phyloP scores from a whole-genome alignment of 1,140 invertebrate species.

The Diuraphis noxia region DNA sequence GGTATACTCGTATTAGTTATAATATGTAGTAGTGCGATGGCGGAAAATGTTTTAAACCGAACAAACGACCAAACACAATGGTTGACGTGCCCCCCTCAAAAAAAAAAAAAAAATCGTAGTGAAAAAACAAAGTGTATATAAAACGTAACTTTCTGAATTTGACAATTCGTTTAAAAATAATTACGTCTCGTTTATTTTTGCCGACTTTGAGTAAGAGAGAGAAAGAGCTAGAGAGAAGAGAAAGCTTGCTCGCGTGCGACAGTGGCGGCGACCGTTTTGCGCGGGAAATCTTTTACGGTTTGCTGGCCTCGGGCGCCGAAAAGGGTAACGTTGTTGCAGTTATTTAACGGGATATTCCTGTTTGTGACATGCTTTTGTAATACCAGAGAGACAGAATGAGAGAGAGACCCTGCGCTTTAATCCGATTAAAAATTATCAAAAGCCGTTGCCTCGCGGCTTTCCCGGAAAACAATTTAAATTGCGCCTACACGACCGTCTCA shows the following conservation, averaged over 20 bases:
- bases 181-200: constrained; percentile 51
- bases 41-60: background rate
- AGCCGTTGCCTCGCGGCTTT: constrained; percentile 41
- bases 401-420: constrained; percentile 25
- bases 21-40: background rate
- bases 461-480: constrained; percentile 43
- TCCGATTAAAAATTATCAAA: constrained; percentile 54
- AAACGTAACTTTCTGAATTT: constrained; percentile 50
- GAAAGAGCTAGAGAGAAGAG: background rate
- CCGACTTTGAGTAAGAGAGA: background rate
- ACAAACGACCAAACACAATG: background rate
- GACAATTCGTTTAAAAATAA: constrained; percentile 54
- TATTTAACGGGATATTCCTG: constrained; percentile 53
- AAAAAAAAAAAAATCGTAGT: background rate
- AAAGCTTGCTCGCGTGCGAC: constrained; percentile 2
- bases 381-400: background rate
- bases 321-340: constrained; percentile 52
- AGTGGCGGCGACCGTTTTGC: constrained; percentile 9
- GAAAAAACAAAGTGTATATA: constrained; percentile 17
- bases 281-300: constrained; percentile 52
- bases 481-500: constrained; percentile 20
- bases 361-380: constrained; percentile 52
- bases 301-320: constrained; percentile 47
- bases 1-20: constrained; percentile 1
- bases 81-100: background rate